These are phyloP conservation scores for Triops cancriformis DNA, from an alignment of 1,140 invertebrate species.

Conservation along the genomic window DNA sequence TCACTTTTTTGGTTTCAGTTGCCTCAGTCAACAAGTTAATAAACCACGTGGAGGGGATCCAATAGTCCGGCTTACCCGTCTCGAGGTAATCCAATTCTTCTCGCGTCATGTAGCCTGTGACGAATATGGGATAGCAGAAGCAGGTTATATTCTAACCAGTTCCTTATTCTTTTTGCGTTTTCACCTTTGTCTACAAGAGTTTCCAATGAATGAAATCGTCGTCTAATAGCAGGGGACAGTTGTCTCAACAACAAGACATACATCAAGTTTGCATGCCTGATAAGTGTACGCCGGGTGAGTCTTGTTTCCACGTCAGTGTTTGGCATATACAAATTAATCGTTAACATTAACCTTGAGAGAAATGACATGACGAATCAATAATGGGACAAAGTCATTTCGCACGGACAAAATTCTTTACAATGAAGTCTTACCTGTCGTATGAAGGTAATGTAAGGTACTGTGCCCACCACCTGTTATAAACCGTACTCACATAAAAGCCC, in stretches of 20 bases:
- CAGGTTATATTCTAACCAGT: not conserved
- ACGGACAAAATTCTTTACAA: not conserved
- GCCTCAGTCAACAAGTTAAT: constrained; percentile 49
- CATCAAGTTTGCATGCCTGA: constrained; percentile 16
- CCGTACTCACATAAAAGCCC: constrained; percentile 84
- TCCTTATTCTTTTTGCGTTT: not conserved
- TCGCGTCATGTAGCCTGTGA: constrained; percentile 53
- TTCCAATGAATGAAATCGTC: not conserved
- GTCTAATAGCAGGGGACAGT: constrained; percentile 11
- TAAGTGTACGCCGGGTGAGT: not conserved
- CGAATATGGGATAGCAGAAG: not conserved
- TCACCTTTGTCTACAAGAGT: not conserved
- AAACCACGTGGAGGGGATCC: constrained; percentile 61
- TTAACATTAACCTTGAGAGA: constrained; percentile 14
- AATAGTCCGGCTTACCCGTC: constrained; percentile 46
- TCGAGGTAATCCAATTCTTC: constrained; percentile 51
- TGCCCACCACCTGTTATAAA: not conserved
- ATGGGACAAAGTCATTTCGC: not conserved
- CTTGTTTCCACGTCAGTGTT: constrained; percentile 17
- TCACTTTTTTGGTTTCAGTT: constrained; percentile 37
- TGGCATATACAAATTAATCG: constrained; percentile 14
- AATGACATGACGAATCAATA: not conserved
- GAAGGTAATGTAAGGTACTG: not conserved
- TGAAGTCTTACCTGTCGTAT: not conserved
- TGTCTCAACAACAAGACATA: constrained; percentile 6